These are phyloP conservation scores for Venturia canescens DNA, from an alignment of 1,140 invertebrate genomes.

Conservation along the genomic window DNA sequence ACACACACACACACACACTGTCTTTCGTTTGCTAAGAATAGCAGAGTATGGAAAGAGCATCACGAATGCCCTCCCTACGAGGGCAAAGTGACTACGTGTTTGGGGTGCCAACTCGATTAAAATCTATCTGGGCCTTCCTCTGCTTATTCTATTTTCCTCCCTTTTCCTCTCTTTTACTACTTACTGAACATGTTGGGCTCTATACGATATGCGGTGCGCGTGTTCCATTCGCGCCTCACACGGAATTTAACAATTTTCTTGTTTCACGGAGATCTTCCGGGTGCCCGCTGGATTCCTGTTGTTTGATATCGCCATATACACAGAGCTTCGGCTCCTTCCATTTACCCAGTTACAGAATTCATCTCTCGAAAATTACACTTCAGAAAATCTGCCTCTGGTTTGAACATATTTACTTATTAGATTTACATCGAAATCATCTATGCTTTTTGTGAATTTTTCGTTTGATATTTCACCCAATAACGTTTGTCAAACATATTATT, in stretches of 20 bases:
- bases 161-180: neutral
- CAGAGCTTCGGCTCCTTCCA: neutral
- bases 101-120: conserved; percentile 73
- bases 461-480: too few species aligned
- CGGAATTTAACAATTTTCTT: conserved; percentile 70
- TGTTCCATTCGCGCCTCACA: conserved; percentile 55
- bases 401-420: too few species aligned
- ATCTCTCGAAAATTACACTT: too few species aligned
- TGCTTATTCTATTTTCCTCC: neutral
- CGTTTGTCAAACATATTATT: too few species aligned
- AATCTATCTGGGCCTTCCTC: conserved; percentile 67
- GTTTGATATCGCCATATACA: conserved; percentile 18
- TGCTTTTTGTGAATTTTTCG: too few species aligned
- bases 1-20: neutral
- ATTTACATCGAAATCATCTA: too few species aligned
- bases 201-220: conserved; percentile 29
- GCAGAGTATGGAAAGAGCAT: conserved; percentile 25
- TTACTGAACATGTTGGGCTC: neutral
- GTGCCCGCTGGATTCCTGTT: neutral
- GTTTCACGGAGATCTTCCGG: conserved; percentile 18
- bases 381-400: too few species aligned
- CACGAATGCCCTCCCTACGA: conserved; percentile 28
- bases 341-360: neutral
- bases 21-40: neutral
- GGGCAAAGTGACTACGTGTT: conserved; percentile 74